Evolutionary conservation across 2,888 invertebrate species (phyloP).

Genomic region (Caenorhabditis drosophilae): DNA sequence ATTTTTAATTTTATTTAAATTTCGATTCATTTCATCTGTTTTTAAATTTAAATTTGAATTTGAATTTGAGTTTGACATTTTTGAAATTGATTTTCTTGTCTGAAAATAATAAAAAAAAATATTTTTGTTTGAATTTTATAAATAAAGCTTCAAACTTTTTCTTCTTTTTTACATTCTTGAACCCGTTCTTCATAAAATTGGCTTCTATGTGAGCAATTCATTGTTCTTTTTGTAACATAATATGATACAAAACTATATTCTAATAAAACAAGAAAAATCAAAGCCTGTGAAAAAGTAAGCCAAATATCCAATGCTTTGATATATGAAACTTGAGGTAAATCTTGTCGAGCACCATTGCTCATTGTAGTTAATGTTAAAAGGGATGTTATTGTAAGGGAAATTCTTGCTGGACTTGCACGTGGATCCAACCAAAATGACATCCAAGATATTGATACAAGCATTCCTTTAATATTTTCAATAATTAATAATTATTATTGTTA

Average conservation of each 20-base stretch:
- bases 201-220: conserved; percentile 56
- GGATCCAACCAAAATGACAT: conserved; percentile 69
- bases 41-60: conserved; percentile 1
- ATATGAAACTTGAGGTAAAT: conserved; percentile 68
- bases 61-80: background rate
- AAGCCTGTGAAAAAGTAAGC: conserved; percentile 65
- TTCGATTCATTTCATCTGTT: conserved; percentile 21
- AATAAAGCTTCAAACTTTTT: conserved; percentile 10
- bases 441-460: conserved; percentile 67
- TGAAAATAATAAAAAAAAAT: background rate
- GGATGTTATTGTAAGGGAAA: conserved; percentile 67
- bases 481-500: too few relatives aligned
- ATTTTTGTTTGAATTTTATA: conserved; percentile 7
- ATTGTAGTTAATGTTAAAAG: conserved; percentile 68
- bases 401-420: conserved; percentile 67
- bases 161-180: conserved; percentile 25
- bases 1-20: conserved; percentile 24
- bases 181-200: conserved; percentile 29
- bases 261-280: conserved; percentile 67
- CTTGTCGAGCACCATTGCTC: conserved; percentile 68
- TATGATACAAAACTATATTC: conserved; percentile 69
- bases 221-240: conserved; percentile 63
- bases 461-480: too few relatives aligned
- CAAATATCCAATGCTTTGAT: conserved; percentile 68
- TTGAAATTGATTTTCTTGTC: conserved; percentile 2